phyloP scores from a whole-genome alignment of 2,888 invertebrate species.

The Andrena minutula region DNA sequence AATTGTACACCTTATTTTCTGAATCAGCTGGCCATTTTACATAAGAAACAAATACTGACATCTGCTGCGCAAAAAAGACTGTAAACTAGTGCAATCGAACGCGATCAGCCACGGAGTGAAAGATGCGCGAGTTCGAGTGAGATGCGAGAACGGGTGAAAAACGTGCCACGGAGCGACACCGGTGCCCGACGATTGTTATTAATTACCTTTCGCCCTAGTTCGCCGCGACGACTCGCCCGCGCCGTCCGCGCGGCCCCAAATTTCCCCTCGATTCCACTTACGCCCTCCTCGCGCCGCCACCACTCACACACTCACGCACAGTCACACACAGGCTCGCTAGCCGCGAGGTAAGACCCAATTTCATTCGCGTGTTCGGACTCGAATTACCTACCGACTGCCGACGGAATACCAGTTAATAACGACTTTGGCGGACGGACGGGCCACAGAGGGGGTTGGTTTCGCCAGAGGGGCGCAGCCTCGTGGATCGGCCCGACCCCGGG shows the following conservation, averaged over 20 bases:
- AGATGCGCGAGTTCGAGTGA: not conserved
- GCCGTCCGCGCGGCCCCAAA: not conserved
- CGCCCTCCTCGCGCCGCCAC: slow-evolving; percentile 38
- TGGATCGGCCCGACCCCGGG: slow-evolving; percentile 43
- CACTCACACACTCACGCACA: not conserved
- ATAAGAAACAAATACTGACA: no score
- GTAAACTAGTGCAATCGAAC: not conserved
- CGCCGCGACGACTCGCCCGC: not conserved
- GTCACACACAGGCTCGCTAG: slow-evolving; percentile 10
- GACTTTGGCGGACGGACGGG: slow-evolving; percentile 60
- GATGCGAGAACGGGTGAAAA: not conserved
- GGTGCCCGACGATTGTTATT: slow-evolving; percentile 34
- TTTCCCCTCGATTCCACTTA: slow-evolving; percentile 50
- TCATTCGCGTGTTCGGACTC: slow-evolving; percentile 71
- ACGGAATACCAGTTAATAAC: slow-evolving; percentile 68
- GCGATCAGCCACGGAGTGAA: not conserved
- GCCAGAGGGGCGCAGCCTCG: slow-evolving; percentile 22
- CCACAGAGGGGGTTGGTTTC: slow-evolving; percentile 3
- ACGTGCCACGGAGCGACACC: not conserved
- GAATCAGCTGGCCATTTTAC: no score
- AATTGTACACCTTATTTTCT: no score
- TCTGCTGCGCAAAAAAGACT: no score
- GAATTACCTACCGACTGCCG: slow-evolving; percentile 65
- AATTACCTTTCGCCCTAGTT: slow-evolving; percentile 41
- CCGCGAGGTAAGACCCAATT: slow-evolving; percentile 66